Conservation (phyloP, 2,888 invertebrate genomes). For the Teleiodes luculella region DNA sequence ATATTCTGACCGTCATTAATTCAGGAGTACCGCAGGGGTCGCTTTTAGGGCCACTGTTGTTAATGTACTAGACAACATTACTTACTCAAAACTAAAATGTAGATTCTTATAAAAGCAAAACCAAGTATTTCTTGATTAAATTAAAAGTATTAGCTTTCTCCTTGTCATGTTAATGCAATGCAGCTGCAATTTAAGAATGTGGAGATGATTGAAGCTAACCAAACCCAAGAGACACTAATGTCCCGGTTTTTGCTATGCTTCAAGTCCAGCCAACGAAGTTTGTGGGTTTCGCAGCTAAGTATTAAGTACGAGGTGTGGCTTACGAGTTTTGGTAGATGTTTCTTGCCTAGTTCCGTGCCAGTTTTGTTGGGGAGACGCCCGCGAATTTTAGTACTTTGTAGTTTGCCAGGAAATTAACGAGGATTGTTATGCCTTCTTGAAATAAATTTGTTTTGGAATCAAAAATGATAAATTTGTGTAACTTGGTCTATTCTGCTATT, state of each 20-base stretch:
- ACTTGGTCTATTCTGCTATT: no score
- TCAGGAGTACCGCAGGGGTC: conserved; percentile 25
- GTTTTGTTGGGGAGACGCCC: neutral
- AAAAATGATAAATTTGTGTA: no score
- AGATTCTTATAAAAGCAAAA: neutral
- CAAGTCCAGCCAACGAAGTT: neutral
- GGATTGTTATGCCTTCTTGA: no score
- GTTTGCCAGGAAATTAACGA: neutral
- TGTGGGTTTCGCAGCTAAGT: neutral
- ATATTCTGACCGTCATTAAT: conserved; percentile 26
- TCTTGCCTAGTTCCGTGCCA: conserved; percentile 3
- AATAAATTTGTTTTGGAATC: no score
- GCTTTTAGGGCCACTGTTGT: conserved; percentile 18
- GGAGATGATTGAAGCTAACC: no score
- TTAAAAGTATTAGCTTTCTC: no score
- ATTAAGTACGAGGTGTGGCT: neutral
- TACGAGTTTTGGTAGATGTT: neutral
- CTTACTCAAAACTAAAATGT: conserved; percentile 14
- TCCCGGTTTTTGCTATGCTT: neutral
- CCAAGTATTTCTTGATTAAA: no score
- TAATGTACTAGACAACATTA: conserved; percentile 27
- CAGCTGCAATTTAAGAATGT: no score
- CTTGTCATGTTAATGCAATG: conserved; percentile 31
- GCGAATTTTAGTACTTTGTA: neutral
- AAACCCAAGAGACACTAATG: no score